phyloP scores from a whole-genome alignment of 2,888 invertebrate species.

The Macrophya alboannulata region DNA sequence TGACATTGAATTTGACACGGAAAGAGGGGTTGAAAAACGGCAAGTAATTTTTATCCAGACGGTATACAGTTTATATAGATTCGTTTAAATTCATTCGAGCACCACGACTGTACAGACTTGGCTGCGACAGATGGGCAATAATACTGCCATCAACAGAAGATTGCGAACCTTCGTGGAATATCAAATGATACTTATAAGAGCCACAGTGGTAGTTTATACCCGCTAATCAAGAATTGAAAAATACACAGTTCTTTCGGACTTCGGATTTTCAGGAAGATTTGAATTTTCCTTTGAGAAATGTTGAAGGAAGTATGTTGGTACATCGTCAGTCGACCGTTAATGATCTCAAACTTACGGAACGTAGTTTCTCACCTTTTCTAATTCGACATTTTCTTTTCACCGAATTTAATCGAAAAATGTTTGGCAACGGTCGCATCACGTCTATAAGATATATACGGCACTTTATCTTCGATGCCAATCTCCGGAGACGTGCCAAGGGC shows the following conservation, averaged over 20 bases:
- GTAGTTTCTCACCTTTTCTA: neutral
- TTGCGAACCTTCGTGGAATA: neutral
- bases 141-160: slow-evolving; percentile 49
- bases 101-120: slow-evolving; percentile 22
- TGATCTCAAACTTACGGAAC: neutral
- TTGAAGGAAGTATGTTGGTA: neutral
- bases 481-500: slow-evolving; percentile 33
- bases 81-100: slow-evolving; percentile 44
- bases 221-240: neutral
- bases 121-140: slow-evolving; percentile 44
- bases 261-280: too few species aligned
- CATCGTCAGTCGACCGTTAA: neutral
- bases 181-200: neutral
- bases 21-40: neutral
- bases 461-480: slow-evolving; percentile 17
- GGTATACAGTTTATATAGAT: neutral
- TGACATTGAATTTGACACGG: neutral
- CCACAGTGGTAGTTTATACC: neutral
- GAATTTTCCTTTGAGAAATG: neutral
- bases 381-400: neutral
- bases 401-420: neutral
- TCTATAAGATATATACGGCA: neutral
- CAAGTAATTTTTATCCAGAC: neutral
- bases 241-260: neutral
- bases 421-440: slow-evolving; percentile 31